Conservation (phyloP, 2,113 vertebrate species). For the Tragelaphus strepsiceros region DNA sequence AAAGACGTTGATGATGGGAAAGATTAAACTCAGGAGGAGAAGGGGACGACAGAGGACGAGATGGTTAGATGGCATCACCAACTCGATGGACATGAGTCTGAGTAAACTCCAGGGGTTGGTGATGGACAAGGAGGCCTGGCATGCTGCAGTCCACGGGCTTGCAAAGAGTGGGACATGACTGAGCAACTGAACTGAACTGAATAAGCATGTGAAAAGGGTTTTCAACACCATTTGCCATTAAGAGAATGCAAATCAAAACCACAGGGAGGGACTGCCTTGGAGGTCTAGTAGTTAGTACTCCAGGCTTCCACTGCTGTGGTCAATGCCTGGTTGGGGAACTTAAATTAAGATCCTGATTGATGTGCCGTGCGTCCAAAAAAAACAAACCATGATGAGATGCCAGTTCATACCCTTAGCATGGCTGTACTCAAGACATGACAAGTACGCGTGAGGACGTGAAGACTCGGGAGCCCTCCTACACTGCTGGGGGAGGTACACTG, state of each 20-base stretch:
- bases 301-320: neutral
- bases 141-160: too few relatives aligned
- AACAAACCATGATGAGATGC: neutral
- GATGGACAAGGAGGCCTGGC: too few relatives aligned
- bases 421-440: neutral
- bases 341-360: neutral
- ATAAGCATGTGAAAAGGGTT: neutral
- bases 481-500: neutral
- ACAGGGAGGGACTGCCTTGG: neutral
- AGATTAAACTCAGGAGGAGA: too few relatives aligned
- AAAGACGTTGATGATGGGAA: too few relatives aligned
- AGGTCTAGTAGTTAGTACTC: neutral
- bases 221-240: neutral
- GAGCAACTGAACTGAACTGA: too few relatives aligned
- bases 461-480: neutral
- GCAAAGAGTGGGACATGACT: too few relatives aligned
- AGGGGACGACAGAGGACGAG: too few relatives aligned
- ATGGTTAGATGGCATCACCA: too few relatives aligned
- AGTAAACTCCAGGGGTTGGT: too few relatives aligned
- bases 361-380: fast-evolving
- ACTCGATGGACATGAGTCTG: too few relatives aligned
- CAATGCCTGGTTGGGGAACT: neutral
- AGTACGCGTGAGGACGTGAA: neutral
- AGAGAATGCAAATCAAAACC: neutral
- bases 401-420: neutral